Percentiles rank a stretch among this genome's conserved stretches.
Conservation (phyloP, 23 tunicate species). For the Ascidia mentula region DNA sequence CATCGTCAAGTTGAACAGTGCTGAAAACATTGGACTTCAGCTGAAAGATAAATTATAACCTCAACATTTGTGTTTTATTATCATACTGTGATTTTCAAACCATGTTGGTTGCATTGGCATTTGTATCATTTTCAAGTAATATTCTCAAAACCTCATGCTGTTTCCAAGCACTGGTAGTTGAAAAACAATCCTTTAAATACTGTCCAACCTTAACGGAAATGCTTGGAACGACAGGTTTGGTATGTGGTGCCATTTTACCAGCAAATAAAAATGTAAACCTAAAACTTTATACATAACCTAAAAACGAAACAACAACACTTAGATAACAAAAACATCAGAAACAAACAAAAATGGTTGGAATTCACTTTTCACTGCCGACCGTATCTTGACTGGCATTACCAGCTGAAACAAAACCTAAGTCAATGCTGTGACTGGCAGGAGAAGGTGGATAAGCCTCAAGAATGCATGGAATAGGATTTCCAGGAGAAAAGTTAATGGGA, state of each 20-base stretch:
- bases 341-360: background rate
- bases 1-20: background rate
- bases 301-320: background rate
- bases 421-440: background rate
- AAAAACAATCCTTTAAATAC: background rate
- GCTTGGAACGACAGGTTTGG: background rate
- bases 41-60: background rate
- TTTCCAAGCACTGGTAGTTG: background rate
- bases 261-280: background rate
- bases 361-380: background rate
- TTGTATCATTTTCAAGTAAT: background rate
- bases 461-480: background rate
- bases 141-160: background rate
- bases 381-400: constrained; percentile 2
- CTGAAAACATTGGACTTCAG: background rate
- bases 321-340: background rate
- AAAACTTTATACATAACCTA: background rate
- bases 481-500: background rate
- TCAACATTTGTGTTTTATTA: background rate
- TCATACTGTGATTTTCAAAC: background rate
- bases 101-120: background rate
- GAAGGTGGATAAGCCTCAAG: constrained; percentile 1
- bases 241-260: background rate
- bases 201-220: background rate
- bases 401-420: constrained; percentile 6